A percentile compares a stretch with the other conserved stretches of the same genome.
phyloP scores from a whole-genome alignment of 2,113 vertebrate genomes.

The Thamnaconus septentrionalis region DNA sequence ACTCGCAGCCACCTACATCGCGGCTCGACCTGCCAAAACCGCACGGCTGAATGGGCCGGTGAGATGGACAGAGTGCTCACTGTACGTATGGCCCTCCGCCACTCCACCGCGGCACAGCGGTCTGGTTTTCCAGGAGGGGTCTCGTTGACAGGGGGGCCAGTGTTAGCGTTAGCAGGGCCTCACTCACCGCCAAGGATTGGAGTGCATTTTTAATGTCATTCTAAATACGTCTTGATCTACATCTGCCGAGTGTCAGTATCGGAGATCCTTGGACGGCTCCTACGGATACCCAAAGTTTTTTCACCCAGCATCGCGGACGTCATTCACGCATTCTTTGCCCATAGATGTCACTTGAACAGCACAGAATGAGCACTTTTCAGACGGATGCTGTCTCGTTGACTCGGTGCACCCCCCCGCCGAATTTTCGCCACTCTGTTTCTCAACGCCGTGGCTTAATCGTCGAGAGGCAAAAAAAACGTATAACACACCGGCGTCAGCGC shows the following conservation, averaged over 20 bases:
- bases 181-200: slow-evolving; percentile 19
- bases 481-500: too few relatives aligned
- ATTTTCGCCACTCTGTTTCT: slow-evolving; percentile 18
- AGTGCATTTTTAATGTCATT: slow-evolving; percentile 11
- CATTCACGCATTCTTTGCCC: too few relatives aligned
- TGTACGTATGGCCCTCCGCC: slow-evolving; percentile 55
- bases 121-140: slow-evolving; percentile 37
- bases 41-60: slow-evolving; percentile 63
- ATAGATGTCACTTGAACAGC: too few relatives aligned
- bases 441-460: background rate
- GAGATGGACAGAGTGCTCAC: slow-evolving; percentile 62
- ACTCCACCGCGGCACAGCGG: slow-evolving; percentile 54
- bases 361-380: slow-evolving; percentile 12
- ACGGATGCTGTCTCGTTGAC: slow-evolving; percentile 30
- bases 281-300: too few relatives aligned
- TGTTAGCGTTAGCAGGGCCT: slow-evolving; percentile 47
- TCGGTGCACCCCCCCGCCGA: slow-evolving; percentile 5
- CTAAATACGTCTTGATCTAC: too few relatives aligned
- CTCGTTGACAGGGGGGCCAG: slow-evolving; percentile 53
- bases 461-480: too few relatives aligned
- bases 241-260: too few relatives aligned
- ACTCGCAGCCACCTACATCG: slow-evolving; percentile 71
- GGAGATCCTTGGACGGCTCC: too few relatives aligned
- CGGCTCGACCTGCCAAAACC: slow-evolving; percentile 62
- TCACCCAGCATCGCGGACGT: too few relatives aligned